Evolutionary conservation across 2,888 invertebrate genomes (phyloP).

Genomic region (Sphaeridia pumilis): DNA sequence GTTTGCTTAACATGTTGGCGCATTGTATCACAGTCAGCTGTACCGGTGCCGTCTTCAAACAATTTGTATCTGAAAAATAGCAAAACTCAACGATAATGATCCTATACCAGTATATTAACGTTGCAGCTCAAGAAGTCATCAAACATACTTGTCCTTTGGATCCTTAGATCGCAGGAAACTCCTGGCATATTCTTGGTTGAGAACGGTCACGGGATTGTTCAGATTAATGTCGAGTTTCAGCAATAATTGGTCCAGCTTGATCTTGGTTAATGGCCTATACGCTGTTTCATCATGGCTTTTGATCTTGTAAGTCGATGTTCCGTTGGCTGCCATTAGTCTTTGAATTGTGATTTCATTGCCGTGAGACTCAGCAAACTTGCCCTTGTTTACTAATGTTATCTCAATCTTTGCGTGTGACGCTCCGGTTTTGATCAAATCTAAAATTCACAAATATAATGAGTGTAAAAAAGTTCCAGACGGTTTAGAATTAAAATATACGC

Average conservation of each 20-base stretch:
- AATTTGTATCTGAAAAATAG: constrained; percentile 27
- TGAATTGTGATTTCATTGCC: constrained; percentile 29
- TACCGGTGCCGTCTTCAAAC: constrained; percentile 28
- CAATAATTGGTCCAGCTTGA: constrained; percentile 59
- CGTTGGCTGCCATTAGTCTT: constrained; percentile 19
- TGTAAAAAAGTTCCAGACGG: too few species aligned
- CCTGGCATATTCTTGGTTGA: constrained; percentile 86
- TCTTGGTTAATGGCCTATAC: constrained; percentile 17
- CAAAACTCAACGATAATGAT: too few species aligned
- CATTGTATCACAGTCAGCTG: constrained; percentile 17
- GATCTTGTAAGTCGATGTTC: constrained; percentile 25
- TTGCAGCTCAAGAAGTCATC: too few species aligned
- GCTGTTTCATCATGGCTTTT: constrained; percentile 4
- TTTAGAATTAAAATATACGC: too few species aligned
- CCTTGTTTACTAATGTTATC: constrained; percentile 23
- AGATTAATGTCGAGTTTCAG: constrained; percentile 73
- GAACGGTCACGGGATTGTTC: constrained; percentile 83
- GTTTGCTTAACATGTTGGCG: constrained; percentile 8
- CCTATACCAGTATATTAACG: too few species aligned
- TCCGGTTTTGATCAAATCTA: constrained; percentile 26
- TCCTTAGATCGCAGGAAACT: constrained; percentile 67
- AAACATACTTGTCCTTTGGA: constrained; percentile 53
- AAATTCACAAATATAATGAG: too few species aligned
- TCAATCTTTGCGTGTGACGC: constrained; percentile 20
- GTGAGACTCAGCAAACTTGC: constrained; percentile 19